Base-by-base conservation (phyloP, 1,140 invertebrate species). In the Caerostris darwini region DNA sequence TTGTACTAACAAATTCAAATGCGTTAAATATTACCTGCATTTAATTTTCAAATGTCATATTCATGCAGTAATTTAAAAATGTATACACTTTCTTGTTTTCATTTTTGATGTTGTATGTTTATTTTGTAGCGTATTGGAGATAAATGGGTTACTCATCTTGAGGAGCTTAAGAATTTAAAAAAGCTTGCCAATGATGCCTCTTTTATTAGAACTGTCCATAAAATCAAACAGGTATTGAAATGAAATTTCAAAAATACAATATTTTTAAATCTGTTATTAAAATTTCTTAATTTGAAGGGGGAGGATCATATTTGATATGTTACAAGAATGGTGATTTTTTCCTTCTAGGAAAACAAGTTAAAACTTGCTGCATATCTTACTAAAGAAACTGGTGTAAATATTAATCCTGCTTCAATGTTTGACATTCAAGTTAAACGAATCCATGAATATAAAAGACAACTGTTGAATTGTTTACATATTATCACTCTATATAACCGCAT, bases 361-460 rank as follows among this genome's bases (percentile, higher is more conserved):
- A 98, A 97, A 95, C 96, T 99, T 87, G 98, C 99, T 5, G 97
- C 98, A 94, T 97, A 98, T 90, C 97, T 99, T 86, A 97, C 99
- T 95, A 97, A 98, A 94, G 98, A 99, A n/a, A 99, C 99, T 95
- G 98, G 98, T 4, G 97, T 99, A 34, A 98, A 97, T 95, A 97
- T 99, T 7, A 99, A 99, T 96, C 97, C 98, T 3, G 97, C 98
- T 0, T 99, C 99, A 7, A 98, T 99, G 97, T 99, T 99, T 96
- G 99, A 99, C 95, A 98, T 99, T 94, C 99, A 99, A 96, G 99
- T 99, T 54, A 99, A 99, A 96, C 97, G 99, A 95, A 99, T 99
- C 95, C 99, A 99, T 96, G 99, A 99, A 96, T 99, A 99, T 53
- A 99, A 99, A 96, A 97, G 99, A 10, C 99, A 99, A 96, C 96